Percentiles rank a stretch among this genome's conserved stretches.
Evolutionary conservation across 2,797 vertebrate species (phyloP).

Genomic region (Lutjanus argentimaculatus): DNA sequence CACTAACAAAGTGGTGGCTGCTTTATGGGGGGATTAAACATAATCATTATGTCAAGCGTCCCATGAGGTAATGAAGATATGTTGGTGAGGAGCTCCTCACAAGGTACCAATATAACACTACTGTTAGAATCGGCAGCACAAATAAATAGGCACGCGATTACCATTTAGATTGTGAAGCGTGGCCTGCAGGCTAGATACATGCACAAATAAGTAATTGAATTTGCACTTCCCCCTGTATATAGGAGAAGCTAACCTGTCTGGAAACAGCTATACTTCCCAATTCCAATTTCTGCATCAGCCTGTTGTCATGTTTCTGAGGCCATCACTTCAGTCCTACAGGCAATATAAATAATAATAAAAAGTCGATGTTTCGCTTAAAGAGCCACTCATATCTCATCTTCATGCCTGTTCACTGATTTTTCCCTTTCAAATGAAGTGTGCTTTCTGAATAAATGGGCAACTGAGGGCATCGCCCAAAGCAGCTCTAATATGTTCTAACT

Average conservation of each 20-base stretch:
- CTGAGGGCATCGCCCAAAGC: conserved; percentile 11
- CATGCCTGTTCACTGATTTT: conserved; percentile 41
- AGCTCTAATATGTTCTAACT: conserved; percentile 32
- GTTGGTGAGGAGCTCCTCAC: conserved; percentile 46
- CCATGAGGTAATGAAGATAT: conserved; percentile 71
- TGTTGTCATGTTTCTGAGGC: conserved; percentile 57
- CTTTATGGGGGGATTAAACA: conserved; percentile 64
- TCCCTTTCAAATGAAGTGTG: conserved; percentile 51
- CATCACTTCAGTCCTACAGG: conserved; percentile 54
- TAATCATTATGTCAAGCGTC: conserved; percentile 63
- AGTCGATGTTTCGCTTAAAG: conserved; percentile 62
- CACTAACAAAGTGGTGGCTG: conserved; percentile 46
- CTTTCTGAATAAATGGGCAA: conserved; percentile 52
- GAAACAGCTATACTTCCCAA: conserved; percentile 61
- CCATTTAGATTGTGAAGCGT: conserved; percentile 82
- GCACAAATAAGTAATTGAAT: conserved; percentile 83
- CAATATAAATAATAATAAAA: conserved; percentile 66
- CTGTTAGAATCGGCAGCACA: conserved; percentile 53
- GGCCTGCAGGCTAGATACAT: conserved; percentile 70
- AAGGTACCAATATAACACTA: conserved; percentile 46
- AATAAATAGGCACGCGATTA: conserved; percentile 76
- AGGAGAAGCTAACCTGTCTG: conserved; percentile 55
- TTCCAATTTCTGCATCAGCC: conserved; percentile 62
- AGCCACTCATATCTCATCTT: conserved; percentile 54
- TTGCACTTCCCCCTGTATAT: conserved; percentile 63